These are phyloP conservation scores for Geotrupes spiniger DNA, from an alignment of 2,888 invertebrate genomes.

Conservation along the genomic window DNA sequence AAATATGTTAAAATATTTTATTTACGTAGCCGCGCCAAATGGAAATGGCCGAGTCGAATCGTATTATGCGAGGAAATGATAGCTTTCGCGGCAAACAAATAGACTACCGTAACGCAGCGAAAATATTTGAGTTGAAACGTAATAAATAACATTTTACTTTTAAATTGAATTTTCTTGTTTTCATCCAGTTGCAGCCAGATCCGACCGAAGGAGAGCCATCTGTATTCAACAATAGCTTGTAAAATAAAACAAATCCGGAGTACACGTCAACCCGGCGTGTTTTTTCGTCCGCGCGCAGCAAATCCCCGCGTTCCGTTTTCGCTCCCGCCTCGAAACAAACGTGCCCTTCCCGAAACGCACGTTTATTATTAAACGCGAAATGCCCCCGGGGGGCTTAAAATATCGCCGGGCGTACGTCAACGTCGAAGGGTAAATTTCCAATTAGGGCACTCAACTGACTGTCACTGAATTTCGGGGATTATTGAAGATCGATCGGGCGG, in stretches of 20 bases:
- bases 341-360: no score
- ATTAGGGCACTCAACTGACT: conserved; percentile 6
- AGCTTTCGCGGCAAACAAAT: no score
- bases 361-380: no score
- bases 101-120: no score
- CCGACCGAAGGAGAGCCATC: not conserved
- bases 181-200: not conserved
- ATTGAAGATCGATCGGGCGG: conserved; percentile 3
- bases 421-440: conserved; percentile 6
- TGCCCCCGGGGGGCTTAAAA: no score
- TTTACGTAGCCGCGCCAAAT: no score
- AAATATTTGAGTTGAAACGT: no score
- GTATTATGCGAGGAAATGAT: no score
- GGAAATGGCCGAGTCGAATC: no score
- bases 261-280: conserved; percentile 1
- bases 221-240: conserved; percentile 7
- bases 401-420: not conserved
- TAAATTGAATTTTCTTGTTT: conserved; percentile 5
- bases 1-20: no score
- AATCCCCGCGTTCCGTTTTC: no score
- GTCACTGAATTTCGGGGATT: conserved; percentile 5
- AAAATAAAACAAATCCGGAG: conserved; percentile 1
- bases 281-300: conserved; percentile 1
- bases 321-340: no score
- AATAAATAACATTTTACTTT: conserved; percentile 1